Conservation (phyloP, 2,113 vertebrate species). For the Phaethon lepturus region DNA sequence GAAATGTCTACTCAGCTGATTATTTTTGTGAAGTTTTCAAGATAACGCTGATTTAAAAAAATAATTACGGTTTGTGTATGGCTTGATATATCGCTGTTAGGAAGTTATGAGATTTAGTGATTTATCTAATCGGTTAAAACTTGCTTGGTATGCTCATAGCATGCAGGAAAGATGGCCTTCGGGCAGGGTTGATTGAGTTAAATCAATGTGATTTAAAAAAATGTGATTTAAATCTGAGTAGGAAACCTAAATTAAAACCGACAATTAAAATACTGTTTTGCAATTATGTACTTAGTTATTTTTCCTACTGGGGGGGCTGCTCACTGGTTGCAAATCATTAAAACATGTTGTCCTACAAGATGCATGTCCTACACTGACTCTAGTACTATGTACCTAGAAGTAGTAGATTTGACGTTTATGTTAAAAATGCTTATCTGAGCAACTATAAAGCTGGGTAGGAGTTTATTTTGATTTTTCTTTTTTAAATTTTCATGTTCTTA, state of each 20-base stretch:
- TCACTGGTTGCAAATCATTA: neutral
- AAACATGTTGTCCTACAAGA: neutral
- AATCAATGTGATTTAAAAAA: neutral
- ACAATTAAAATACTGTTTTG: constrained; percentile 34
- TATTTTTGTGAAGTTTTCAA: neutral
- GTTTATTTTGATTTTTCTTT: neutral
- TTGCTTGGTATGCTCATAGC: constrained; percentile 41
- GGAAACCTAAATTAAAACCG: constrained; percentile 31
- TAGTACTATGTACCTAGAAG: neutral
- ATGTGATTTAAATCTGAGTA: neutral
- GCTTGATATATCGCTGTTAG: neutral
- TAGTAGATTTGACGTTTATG: neutral
- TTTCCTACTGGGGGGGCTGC: neutral
- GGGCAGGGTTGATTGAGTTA: constrained; percentile 42
- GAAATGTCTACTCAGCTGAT: constrained; percentile 21
- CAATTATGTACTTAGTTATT: neutral
- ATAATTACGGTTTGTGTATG: neutral
- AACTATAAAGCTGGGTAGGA: neutral
- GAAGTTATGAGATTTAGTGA: neutral
- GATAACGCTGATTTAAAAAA: neutral
- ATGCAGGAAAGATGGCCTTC: constrained; percentile 29
- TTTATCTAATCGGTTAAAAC: constrained; percentile 39
- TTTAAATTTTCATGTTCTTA: neutral
- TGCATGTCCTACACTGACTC: neutral
- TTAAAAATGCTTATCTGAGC: neutral